Evolutionary conservation across 1,140 invertebrate species (phyloP).

Genomic region (Tribolium castaneum): DNA sequence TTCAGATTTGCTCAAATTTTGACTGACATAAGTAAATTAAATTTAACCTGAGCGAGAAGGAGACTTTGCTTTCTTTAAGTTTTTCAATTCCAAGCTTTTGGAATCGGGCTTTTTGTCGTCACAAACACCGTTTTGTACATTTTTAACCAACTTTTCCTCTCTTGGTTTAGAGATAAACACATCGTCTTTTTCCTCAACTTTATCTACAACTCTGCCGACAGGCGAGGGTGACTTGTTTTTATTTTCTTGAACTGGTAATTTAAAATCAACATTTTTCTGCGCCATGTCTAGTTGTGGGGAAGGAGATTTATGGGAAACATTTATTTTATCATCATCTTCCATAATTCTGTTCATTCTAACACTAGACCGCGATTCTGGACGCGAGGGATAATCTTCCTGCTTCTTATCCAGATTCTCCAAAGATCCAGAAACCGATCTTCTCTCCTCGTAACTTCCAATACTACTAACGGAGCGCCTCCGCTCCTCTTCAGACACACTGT

Average conservation of each 20-base stretch:
- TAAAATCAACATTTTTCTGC: conserved; percentile 41
- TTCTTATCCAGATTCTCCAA: conserved; percentile 52
- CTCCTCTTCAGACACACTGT: conserved; percentile 35
- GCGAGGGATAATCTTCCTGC: conserved; percentile 45
- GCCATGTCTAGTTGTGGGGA: conserved; percentile 30
- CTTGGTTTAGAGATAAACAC: not conserved
- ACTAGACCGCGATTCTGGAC: conserved; percentile 53
- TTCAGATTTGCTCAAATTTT: not conserved
- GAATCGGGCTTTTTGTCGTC: conserved; percentile 6
- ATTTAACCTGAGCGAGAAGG: conserved; percentile 51
- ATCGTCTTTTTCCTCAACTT: conserved; percentile 12
- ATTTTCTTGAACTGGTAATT: not conserved
- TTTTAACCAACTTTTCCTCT: conserved; percentile 20
- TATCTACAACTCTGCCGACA: not conserved
- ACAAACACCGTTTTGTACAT: conserved; percentile 24
- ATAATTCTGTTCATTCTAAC: conserved; percentile 55
- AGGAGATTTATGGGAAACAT: conserved; percentile 35
- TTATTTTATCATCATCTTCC: conserved; percentile 47
- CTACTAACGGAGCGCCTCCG: conserved; percentile 45
- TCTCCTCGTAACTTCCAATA: conserved; percentile 47
- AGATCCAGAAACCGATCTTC: conserved; percentile 45
- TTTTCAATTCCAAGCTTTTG: conserved; percentile 42
- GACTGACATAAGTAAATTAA: not conserved
- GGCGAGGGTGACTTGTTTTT: conserved; percentile 1
- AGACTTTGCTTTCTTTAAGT: conserved; percentile 36